Base-by-base conservation (phyloP, 2,113 vertebrate genomes). In the Ursus arctos region DNA sequence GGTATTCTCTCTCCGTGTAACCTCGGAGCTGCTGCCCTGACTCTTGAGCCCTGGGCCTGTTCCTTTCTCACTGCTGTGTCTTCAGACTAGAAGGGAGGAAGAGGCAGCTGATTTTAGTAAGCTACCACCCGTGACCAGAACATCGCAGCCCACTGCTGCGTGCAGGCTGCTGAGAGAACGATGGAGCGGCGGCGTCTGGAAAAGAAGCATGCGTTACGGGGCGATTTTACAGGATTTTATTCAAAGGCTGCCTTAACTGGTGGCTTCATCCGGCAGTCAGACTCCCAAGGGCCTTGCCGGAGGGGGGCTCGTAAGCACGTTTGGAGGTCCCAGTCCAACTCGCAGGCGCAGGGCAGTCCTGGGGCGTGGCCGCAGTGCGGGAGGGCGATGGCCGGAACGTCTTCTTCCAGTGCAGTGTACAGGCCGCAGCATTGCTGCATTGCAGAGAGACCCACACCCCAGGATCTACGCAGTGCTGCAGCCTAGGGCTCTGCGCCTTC, bases 61-160 rank as follows among this genome's bases (percentile, higher is more conserved):
- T 49, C 53, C 21, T 77, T 51, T 63, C 16, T 53, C 19, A 28
- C 53, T 65, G 4, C 24, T 19, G 0, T 10, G 61, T 95, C 36
- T 77, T 57, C 91, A 91, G 89, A 95, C 87, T 14, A 71, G 8
- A 57, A 76, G 77, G 87, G 24, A 90, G 67, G 9, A 63, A 26
- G 18, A 93, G 49, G 8, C 84, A 74, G 21, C 15, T 90, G 36
- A 26, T n/a, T 96, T 69, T 92, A 88, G 82, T 71, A 97, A 98
- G 57, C 55, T 71, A 55, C 47, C 51, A 31, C 67, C 63, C 67
- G 82, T n/a, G 55, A 86, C 61, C 11, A 81, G 43, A 76, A 59
- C 79, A 59, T 87, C 94, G 94, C 91, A 96, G 74, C 21, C 63
- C 43, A 14, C 21, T 85, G 77, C 94, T 59, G 12, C 43, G 71